These are phyloP conservation scores for Zaprionus lineosus DNA, from an alignment of 2,888 invertebrate species.

Conservation along the genomic window DNA sequence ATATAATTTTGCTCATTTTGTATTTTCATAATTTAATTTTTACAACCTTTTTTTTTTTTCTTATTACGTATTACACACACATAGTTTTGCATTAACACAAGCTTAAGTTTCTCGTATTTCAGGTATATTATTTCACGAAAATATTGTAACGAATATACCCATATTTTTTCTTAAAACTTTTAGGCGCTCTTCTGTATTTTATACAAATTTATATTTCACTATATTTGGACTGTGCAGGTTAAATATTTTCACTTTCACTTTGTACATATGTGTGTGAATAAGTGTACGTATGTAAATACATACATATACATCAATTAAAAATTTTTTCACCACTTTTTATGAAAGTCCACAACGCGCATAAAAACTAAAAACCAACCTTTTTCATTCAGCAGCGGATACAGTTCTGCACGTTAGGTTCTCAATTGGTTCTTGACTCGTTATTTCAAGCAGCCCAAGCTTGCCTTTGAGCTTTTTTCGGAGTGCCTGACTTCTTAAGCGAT, in stretches of 20 bases:
- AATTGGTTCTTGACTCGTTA: conserved; percentile 30
- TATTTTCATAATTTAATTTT: too few species aligned
- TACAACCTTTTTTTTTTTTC: too few species aligned
- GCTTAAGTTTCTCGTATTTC: too few species aligned
- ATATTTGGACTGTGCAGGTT: conserved; percentile 61
- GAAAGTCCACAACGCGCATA: conserved; percentile 77
- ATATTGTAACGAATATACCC: too few species aligned
- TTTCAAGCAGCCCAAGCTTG: conserved; percentile 56
- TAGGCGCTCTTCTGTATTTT: too few species aligned
- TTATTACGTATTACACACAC: too few species aligned
- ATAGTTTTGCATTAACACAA: too few species aligned
- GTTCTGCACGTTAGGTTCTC: conserved; percentile 75
- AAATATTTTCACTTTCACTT: conserved; percentile 76
- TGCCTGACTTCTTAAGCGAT: conserved; percentile 25
- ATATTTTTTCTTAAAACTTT: too few species aligned
- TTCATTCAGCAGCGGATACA: conserved; percentile 82
- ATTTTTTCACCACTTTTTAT: conserved; percentile 61
- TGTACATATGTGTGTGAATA: conserved; percentile 23
- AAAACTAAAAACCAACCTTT: conserved; percentile 79
- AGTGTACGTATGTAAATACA: conserved; percentile 38
- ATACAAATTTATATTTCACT: too few species aligned
- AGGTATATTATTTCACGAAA: too few species aligned
- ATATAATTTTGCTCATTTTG: too few species aligned
- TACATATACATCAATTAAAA: conserved; percentile 50
- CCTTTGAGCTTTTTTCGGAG: conserved; percentile 70